Base-by-base conservation (phyloP, 2,113 vertebrate species). In the Triplophysa rosa region DNA sequence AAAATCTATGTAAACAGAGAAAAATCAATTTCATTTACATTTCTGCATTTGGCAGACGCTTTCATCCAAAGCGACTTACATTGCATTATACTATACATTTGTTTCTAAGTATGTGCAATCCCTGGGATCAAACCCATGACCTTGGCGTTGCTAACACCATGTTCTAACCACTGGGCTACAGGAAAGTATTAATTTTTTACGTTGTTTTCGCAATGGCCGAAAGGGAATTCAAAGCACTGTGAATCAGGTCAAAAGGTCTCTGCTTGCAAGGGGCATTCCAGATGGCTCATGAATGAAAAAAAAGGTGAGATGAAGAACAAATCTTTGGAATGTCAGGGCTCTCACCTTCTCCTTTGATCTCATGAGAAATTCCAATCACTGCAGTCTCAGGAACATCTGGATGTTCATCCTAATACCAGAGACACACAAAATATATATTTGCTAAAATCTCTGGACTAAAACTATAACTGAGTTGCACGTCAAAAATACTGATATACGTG, bases 341-440 rank as follows among this genome's bases (percentile, higher is more conserved):
- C 91, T 73, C 88, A 98, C 96, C 95, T 93, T 98, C 95, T 88
- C 96, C 96, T 91, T 98, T 98, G 84, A 98, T 91, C 68, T 93
- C 90, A 7, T 96, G 96, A 0, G 94, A 93, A 77, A 92, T 91
- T 33, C 96, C 95, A 69, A 97, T 91, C 80, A 98, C 96, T n/a
- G 96, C 96, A 0, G 94, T 90, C 86, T 98, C 96, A 0, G 96
- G 95, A 71, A 98, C 95, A 0, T 90, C 90, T 0, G 96, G 95
- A 78, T 98, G 96, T 82, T 94, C 92, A 42, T 95, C 94, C 96
- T 98, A 24, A 74, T 12, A 24, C 23, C 77, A 29, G 17, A 45
- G 79, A 54, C 40, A 75, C 37, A 71, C 7, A 73, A 45, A 11
- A 45, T 45, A 12, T 37, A 37, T 7, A 37, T 37, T 37, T 37